These are phyloP conservation scores for Orthosia gracilis DNA, from an alignment of 2,888 invertebrate species.

Conservation along the genomic window DNA sequence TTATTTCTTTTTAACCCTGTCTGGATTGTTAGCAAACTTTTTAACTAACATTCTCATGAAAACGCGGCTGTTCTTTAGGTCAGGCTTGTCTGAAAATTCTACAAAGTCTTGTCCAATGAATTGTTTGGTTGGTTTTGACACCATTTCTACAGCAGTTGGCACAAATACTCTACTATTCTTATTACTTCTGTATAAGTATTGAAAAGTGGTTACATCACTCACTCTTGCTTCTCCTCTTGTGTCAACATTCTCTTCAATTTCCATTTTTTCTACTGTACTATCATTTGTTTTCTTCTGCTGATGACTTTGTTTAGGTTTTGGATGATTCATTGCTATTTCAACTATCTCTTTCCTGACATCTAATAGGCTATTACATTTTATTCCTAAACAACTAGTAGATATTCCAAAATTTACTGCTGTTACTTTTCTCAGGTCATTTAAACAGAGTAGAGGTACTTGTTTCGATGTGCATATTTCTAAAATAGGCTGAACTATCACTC, in stretches of 20 bases:
- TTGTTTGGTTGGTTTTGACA: constrained; percentile 59
- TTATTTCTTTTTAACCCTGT: constrained; percentile 81
- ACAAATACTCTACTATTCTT: constrained; percentile 83
- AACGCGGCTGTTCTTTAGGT: constrained; percentile 67
- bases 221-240: constrained; percentile 2
- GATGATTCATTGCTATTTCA: constrained; percentile 71
- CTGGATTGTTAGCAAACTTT: constrained; percentile 83
- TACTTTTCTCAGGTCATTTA: constrained; percentile 78
- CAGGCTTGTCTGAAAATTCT: constrained; percentile 73
- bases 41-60: constrained; percentile 86
- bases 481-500: constrained; percentile 83
- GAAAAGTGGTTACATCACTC: constrained; percentile 51
- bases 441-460: constrained; percentile 81
- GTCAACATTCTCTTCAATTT: constrained; percentile 30
- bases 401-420: constrained; percentile 81
- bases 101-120: constrained; percentile 84
- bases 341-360: constrained; percentile 71
- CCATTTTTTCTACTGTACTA: constrained; percentile 50
- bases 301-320: constrained; percentile 45
- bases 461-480: constrained; percentile 78
- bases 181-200: constrained; percentile 81
- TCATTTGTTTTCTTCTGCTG: constrained; percentile 31
- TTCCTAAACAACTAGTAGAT: constrained; percentile 83
- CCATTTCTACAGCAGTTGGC: constrained; percentile 66
- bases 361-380: constrained; percentile 73